phyloP scores from a whole-genome alignment of 2,888 invertebrate species.

The Tachina fera region DNA sequence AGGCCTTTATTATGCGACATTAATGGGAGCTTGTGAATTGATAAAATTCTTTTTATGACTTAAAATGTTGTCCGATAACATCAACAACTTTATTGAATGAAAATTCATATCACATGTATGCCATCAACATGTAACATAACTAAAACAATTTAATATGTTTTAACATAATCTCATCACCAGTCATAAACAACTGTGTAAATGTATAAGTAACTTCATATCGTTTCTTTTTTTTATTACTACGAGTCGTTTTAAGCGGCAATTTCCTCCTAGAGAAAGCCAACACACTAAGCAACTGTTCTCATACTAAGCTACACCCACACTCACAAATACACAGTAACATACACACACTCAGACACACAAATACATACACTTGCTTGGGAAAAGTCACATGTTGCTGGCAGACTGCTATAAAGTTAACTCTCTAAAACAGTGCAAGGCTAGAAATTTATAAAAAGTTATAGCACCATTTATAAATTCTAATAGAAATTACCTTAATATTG shows the following conservation, averaged over 20 bases:
- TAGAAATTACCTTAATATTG: conserved; percentile 58
- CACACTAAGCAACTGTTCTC: neutral
- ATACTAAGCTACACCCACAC: neutral
- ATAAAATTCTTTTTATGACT: neutral
- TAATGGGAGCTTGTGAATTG: too few relatives aligned
- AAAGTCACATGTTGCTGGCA: neutral
- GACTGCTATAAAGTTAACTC: neutral
- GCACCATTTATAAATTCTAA: conserved; percentile 49
- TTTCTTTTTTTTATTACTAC: neutral
- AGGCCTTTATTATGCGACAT: too few relatives aligned
- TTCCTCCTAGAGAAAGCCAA: conserved; percentile 32
- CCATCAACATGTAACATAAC: conserved; percentile 12
- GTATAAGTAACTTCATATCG: conserved; percentile 29
- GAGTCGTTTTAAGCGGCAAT: conserved; percentile 49
- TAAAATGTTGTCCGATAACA: conserved; percentile 13
- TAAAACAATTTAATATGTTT: neutral
- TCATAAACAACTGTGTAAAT: conserved; percentile 29
- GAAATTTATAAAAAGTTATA: conserved; percentile 6
- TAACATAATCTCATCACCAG: conserved; percentile 48
- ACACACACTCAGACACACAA: neutral
- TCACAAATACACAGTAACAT: neutral
- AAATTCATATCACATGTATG: conserved; percentile 18
- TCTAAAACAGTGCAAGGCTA: neutral
- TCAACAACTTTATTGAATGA: conserved; percentile 4
- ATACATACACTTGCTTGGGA: neutral